Percentiles rank a stretch among this genome's conserved stretches.
phyloP scores from a whole-genome alignment of 2,113 vertebrate species.

The Paratilapia polleni region DNA sequence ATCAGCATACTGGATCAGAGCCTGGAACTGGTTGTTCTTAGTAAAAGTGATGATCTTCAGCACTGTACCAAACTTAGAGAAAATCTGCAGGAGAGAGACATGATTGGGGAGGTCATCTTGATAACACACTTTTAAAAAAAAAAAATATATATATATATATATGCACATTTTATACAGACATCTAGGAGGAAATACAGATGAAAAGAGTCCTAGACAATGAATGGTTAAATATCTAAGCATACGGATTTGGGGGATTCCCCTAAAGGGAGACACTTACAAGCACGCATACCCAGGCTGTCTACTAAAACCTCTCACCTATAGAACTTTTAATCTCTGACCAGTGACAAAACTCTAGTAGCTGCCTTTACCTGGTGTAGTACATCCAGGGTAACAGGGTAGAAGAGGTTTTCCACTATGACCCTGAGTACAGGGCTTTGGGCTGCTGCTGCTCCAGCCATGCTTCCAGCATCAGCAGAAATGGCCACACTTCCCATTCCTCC shows the following conservation, averaged over 20 bases:
- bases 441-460: slow-evolving; percentile 71
- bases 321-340: not conserved
- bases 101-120: not conserved
- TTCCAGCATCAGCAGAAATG: slow-evolving; percentile 74
- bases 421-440: slow-evolving; percentile 93
- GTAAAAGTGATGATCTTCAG: slow-evolving; percentile 98
- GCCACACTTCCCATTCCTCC: slow-evolving; percentile 85
- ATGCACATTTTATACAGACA: too few relatives aligned
- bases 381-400: slow-evolving; percentile 97
- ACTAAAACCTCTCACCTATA: too few relatives aligned
- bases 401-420: slow-evolving; percentile 97
- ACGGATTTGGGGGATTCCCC: not conserved
- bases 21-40: slow-evolving; percentile 98
- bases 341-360: not conserved
- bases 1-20: slow-evolving; percentile 92
- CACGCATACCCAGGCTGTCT: not conserved
- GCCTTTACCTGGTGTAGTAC: slow-evolving; percentile 92
- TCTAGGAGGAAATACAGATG: too few relatives aligned
- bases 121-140: not conserved
- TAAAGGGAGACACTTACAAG: too few relatives aligned
- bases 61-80: slow-evolving; percentile 97
- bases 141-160: too few relatives aligned
- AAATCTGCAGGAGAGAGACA: slow-evolving; percentile 83
- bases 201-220: not conserved
- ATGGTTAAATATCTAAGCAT: not conserved